phyloP scores from a whole-genome alignment of 2,888 invertebrate genomes.

The Agrochola litura region DNA sequence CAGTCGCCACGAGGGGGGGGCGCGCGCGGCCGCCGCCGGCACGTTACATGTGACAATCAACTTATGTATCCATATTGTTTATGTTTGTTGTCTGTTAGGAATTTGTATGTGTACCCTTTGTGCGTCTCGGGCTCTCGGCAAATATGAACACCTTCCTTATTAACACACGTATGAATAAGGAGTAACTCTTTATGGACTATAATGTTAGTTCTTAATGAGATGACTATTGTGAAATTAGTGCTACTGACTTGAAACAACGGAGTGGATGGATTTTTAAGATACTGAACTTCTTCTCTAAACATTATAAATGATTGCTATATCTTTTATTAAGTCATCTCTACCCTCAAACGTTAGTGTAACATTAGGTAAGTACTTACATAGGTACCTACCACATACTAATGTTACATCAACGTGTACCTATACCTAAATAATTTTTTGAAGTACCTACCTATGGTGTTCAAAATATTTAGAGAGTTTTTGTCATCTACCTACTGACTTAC shows the following conservation, averaged over 20 bases:
- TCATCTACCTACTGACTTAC: not conserved
- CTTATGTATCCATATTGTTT: slow-evolving; percentile 66
- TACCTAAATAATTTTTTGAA: not conserved
- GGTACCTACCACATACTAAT: no score
- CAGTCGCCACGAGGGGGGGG: slow-evolving; percentile 71
- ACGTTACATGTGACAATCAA: slow-evolving; percentile 65
- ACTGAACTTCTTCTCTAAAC: not conserved
- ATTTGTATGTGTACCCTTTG: slow-evolving; percentile 57
- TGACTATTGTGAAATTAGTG: slow-evolving; percentile 43
- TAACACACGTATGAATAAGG: slow-evolving; percentile 5
- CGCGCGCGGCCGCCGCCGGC: slow-evolving; percentile 62
- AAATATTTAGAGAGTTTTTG: not conserved
- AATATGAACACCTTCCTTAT: slow-evolving; percentile 42
- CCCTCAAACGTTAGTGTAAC: not conserved
- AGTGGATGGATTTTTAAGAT: slow-evolving; percentile 17
- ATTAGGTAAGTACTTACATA: not conserved
- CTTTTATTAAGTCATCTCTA: not conserved
- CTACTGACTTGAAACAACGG: not conserved
- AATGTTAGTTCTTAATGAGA: slow-evolving; percentile 22
- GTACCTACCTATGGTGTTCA: no score
- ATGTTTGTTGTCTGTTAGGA: slow-evolving; percentile 62
- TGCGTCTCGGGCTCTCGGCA: slow-evolving; percentile 30
- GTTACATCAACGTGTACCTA: not conserved
- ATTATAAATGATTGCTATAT: not conserved
- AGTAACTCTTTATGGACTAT: slow-evolving; percentile 20